Conservation (phyloP, 2,797 vertebrate genomes). For the Antennarius maculatus region DNA sequence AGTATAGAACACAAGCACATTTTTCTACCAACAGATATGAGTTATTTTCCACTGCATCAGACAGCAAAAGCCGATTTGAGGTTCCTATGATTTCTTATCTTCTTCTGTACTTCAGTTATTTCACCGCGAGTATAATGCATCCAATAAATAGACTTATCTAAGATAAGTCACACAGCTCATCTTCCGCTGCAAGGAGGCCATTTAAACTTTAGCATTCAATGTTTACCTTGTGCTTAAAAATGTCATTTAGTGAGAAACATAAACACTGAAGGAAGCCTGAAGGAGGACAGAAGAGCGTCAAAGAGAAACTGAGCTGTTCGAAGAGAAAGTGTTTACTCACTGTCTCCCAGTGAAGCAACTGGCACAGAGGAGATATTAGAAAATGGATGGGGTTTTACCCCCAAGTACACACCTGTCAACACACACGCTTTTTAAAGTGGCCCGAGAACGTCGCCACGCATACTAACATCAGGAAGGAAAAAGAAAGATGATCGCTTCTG, state of each 20-base stretch:
- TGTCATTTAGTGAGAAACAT: conserved; percentile 25
- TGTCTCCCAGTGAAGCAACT: conserved; percentile 49
- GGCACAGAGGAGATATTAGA: conserved; percentile 54
- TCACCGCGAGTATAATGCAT: too few relatives aligned
- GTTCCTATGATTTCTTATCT: too few relatives aligned
- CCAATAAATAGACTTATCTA: too few relatives aligned
- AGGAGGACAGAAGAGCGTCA: conserved; percentile 8
- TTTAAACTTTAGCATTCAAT: background rate
- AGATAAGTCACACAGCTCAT: too few relatives aligned
- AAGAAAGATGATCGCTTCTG: conserved; percentile 20
- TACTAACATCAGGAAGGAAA: conserved; percentile 19
- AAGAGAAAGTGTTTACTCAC: conserved; percentile 47
- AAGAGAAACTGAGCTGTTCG: conserved; percentile 10
- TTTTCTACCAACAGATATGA: too few relatives aligned
- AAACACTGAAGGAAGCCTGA: conserved; percentile 22
- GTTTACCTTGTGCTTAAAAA: conserved; percentile 19
- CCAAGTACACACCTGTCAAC: conserved; percentile 30
- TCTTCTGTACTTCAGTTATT: too few relatives aligned
- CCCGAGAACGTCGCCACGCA: conserved; percentile 2
- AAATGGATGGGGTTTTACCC: conserved; percentile 45
- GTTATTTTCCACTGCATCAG: too few relatives aligned
- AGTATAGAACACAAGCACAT: too few relatives aligned
- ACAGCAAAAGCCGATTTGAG: too few relatives aligned
- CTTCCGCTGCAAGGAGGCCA: too few relatives aligned
- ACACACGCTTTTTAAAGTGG: conserved; percentile 17